These are phyloP conservation scores for Drosophila paulistorum DNA, from an alignment of 1,140 invertebrate species.

Conservation along the genomic window DNA sequence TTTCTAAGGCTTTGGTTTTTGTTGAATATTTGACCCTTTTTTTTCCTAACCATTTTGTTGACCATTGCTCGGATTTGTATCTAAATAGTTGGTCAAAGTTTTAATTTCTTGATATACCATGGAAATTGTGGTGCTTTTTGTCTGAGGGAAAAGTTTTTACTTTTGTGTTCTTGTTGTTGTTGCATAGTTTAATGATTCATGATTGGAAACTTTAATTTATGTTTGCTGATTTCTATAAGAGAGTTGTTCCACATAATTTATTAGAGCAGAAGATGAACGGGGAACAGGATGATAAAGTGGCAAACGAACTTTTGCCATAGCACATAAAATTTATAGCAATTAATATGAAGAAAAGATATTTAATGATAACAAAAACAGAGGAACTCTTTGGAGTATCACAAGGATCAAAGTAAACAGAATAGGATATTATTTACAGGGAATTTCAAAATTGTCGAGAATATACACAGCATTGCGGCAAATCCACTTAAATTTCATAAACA, in stretches of 20 bases:
- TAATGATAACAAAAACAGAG: background rate
- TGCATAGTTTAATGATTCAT: slow-evolving; percentile 68
- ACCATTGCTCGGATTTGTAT: slow-evolving; percentile 62
- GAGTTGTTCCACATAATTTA: slow-evolving; percentile 47
- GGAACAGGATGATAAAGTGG: slow-evolving; percentile 16
- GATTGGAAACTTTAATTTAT: slow-evolving; percentile 61
- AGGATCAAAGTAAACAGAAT: too few relatives aligned
- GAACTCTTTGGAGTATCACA: too few relatives aligned
- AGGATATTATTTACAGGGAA: too few relatives aligned
- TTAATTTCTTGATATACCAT: slow-evolving; percentile 52
- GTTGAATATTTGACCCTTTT: slow-evolving; percentile 28
- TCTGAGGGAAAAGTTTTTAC: slow-evolving; percentile 25
- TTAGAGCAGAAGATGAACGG: slow-evolving; percentile 15
- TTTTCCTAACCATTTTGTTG: slow-evolving; percentile 30
- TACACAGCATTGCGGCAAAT: background rate
- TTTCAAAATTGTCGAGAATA: too few relatives aligned
- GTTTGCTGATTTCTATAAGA: slow-evolving; percentile 46
- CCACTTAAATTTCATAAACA: background rate
- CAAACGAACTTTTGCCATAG: slow-evolving; percentile 5
- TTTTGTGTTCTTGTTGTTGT: slow-evolving; percentile 24
- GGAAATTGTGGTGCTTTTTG: slow-evolving; percentile 34
- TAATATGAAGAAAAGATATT: background rate
- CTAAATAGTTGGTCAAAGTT: slow-evolving; percentile 66
- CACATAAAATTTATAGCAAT: background rate
- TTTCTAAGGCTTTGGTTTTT: slow-evolving; percentile 8